A percentile compares a stretch with the other conserved stretches of the same genome.
Evolutionary conservation across 1,140 invertebrate genomes (phyloP).

Genomic region (Gonioctena quinquepunctata): DNA sequence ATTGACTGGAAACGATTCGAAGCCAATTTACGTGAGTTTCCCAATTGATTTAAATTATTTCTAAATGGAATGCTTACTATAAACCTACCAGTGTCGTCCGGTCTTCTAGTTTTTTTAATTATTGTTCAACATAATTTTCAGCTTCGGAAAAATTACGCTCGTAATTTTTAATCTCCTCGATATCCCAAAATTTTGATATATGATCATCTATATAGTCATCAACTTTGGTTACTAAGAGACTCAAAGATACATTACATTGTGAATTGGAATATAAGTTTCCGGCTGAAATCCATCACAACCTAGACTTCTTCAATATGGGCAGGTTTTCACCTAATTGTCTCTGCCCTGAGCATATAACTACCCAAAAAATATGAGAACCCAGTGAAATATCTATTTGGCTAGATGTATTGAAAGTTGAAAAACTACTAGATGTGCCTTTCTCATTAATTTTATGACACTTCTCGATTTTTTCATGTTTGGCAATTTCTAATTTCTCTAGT

Average conservation of each 20-base stretch:
- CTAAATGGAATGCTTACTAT: conserved; percentile 48
- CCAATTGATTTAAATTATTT: conserved; percentile 31
- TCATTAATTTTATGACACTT: conserved; percentile 12
- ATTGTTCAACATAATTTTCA: conserved; percentile 31
- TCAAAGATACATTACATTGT: too few species aligned
- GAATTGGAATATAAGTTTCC: conserved; percentile 27
- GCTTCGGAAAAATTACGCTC: background rate
- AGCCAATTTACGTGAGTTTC: conserved; percentile 44
- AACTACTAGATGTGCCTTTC: conserved; percentile 3
- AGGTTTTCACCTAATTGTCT: conserved; percentile 12
- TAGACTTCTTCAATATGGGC: conserved; percentile 31
- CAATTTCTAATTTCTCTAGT: background rate
- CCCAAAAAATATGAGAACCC: conserved; percentile 41
- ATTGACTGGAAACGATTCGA: conserved; percentile 40
- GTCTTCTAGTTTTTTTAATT: conserved; percentile 36
- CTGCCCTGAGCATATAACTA: conserved; percentile 29
- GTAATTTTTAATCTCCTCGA: background rate
- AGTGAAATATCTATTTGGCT: conserved; percentile 42
- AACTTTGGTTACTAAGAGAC: background rate
- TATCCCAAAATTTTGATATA: background rate
- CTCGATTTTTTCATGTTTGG: background rate
- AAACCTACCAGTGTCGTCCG: conserved; percentile 41
- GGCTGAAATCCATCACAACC: conserved; percentile 41
- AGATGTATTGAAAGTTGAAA: conserved; percentile 34
- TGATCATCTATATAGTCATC: background rate